phyloP scores from a whole-genome alignment of 2,888 invertebrate genomes.

The Crocallis elinguaria region DNA sequence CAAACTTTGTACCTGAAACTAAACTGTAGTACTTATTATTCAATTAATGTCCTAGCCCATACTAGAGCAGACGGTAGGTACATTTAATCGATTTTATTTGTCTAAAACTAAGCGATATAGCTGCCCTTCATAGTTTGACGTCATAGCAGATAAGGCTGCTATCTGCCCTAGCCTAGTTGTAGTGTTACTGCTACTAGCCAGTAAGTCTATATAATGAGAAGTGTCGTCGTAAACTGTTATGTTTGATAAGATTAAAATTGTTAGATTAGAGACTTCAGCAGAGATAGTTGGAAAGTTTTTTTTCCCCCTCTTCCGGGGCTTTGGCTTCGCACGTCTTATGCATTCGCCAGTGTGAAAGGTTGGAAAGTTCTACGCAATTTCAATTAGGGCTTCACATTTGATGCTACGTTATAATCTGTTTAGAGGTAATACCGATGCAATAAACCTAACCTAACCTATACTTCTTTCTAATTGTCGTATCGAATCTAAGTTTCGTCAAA shows the following conservation, averaged over 20 bases:
- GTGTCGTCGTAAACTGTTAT: neutral
- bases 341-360: no score
- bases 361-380: no score
- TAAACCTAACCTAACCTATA: no score
- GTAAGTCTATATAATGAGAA: constrained; percentile 7
- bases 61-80: neutral
- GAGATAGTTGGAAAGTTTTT: no score
- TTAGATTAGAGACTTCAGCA: neutral
- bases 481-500: no score
- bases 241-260: neutral
- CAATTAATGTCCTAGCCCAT: neutral
- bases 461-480: no score
- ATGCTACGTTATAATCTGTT: no score
- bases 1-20: no score
- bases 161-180: constrained; percentile 16
- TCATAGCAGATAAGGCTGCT: constrained; percentile 19
- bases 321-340: no score
- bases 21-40: neutral
- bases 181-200: constrained; percentile 2
- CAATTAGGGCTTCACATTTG: no score
- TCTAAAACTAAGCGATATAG: constrained; percentile 7
- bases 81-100: constrained; percentile 23
- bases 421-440: no score
- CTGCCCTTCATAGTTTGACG: constrained; percentile 18
- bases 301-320: no score